Conservation (phyloP, 2,888 invertebrate species). For the Zhengitettix transpicula region DNA sequence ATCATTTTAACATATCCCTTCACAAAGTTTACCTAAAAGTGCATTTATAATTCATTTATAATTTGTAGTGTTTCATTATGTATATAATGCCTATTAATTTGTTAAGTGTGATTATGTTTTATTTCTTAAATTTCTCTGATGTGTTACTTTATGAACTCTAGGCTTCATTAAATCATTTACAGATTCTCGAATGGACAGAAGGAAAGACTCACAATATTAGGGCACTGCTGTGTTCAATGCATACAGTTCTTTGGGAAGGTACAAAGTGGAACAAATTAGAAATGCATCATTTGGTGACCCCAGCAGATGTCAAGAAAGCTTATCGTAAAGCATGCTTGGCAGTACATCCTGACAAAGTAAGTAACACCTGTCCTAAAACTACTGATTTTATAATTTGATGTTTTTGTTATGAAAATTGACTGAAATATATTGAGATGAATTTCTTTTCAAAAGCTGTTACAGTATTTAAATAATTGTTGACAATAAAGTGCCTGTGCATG, state of each 20-base stretch:
- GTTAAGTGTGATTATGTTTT: background rate
- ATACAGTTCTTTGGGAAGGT: slow-evolving; percentile 84
- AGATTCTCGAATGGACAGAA: slow-evolving; percentile 63
- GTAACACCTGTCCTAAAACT: too few relatives aligned
- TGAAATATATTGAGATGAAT: too few relatives aligned
- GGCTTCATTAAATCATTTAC: slow-evolving; percentile 3
- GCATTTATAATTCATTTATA: too few relatives aligned
- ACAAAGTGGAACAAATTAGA: slow-evolving; percentile 85
- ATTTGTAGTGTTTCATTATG: background rate
- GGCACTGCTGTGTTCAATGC: slow-evolving; percentile 84
- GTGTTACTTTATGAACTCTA: background rate
- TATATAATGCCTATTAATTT: background rate
- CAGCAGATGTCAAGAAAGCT: slow-evolving; percentile 87
- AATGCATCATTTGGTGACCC: slow-evolving; percentile 85
- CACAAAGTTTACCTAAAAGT: too few relatives aligned
- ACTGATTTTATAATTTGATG: too few relatives aligned
- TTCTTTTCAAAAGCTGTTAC: too few relatives aligned
- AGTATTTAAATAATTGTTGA: too few relatives aligned
- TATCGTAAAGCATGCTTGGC: slow-evolving; percentile 91
- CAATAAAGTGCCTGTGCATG: too few relatives aligned
- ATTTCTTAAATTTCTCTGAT: background rate
- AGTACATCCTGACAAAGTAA: slow-evolving; percentile 97
- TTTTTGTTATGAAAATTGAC: too few relatives aligned
- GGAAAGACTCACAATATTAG: slow-evolving; percentile 95
- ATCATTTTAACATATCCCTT: too few relatives aligned